phyloP scores from a whole-genome alignment of 1,140 invertebrate genomes.

The Brachionus sp. region DNA sequence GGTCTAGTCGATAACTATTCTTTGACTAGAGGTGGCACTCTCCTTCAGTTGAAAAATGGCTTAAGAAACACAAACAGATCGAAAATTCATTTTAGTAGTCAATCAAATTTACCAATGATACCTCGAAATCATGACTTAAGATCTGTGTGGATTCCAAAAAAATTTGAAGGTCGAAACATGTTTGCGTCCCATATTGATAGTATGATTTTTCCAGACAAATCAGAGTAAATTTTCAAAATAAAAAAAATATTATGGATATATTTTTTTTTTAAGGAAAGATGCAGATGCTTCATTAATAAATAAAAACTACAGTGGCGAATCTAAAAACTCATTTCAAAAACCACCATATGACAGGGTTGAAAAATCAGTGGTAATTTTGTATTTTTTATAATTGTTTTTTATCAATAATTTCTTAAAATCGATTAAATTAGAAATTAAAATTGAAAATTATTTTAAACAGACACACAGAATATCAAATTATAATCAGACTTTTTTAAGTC shows the following conservation, averaged over 20 bases:
- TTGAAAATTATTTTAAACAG: background rate
- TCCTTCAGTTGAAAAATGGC: background rate
- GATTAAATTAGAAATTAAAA: background rate
- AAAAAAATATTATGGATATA: background rate
- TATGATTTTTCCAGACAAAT: conserved; percentile 42
- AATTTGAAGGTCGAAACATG: conserved; percentile 40
- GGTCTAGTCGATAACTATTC: conserved; percentile 37
- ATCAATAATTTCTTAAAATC: background rate
- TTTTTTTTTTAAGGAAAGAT: background rate
- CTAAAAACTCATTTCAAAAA: conserved; percentile 20
- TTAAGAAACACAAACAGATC: conserved; percentile 2
- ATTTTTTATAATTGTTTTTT: background rate
- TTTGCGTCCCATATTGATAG: conserved; percentile 43
- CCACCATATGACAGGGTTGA: background rate
- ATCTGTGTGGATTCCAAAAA: conserved; percentile 43
- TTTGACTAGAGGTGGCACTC: background rate
- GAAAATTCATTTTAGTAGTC: background rate
- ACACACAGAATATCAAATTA: background rate
- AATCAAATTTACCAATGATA: conserved; percentile 3
- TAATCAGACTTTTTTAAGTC: background rate
- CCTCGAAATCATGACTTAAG: conserved; percentile 35
- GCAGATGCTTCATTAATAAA: background rate
- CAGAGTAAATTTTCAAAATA: background rate
- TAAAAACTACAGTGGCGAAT: background rate
- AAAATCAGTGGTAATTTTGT: conserved; percentile 13